Conservation (phyloP, 2,113 vertebrate species). For the Anguilla japonica region DNA sequence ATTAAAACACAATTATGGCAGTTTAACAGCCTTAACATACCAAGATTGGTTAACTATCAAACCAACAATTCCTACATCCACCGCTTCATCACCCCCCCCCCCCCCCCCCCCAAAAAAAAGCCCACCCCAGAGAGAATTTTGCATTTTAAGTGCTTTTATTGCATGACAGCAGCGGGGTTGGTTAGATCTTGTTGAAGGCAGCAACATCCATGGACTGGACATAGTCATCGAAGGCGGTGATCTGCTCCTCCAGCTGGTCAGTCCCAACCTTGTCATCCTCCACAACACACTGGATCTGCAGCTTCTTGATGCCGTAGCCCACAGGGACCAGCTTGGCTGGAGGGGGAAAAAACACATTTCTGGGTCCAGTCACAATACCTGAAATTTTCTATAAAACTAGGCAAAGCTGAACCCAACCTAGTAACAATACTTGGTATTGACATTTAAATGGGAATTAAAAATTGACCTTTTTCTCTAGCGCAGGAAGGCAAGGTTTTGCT, state of each 20-base stretch:
- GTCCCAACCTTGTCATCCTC: constrained; percentile 93
- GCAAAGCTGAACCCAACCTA: too few relatives aligned
- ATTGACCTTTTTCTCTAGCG: too few relatives aligned
- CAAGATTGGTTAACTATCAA: too few relatives aligned
- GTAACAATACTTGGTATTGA: too few relatives aligned
- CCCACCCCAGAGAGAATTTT: neutral
- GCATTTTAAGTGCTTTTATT: constrained; percentile 10
- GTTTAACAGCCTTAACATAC: too few relatives aligned
- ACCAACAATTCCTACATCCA: too few relatives aligned
- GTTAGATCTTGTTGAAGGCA: neutral
- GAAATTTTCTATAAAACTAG: too few relatives aligned
- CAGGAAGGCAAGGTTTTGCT: too few relatives aligned
- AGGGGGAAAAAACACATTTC: neutral
- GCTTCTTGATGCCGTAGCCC: constrained; percentile 43
- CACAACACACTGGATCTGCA: constrained; percentile 30
- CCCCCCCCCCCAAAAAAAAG: neutral
- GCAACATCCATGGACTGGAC: constrained; percentile 52
- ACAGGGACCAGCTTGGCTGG: neutral
- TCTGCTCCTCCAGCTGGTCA: neutral
- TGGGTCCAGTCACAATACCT: neutral
- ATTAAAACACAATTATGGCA: too few relatives aligned
- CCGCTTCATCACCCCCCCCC: neutral
- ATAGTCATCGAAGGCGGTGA: constrained; percentile 81
- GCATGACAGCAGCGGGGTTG: neutral
- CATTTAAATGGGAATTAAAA: too few relatives aligned